Percentiles rank a stretch among this genome's conserved stretches.
Evolutionary conservation across 2,797 vertebrate genomes (phyloP).

Genomic region (Microcaecilia unicolor): DNA sequence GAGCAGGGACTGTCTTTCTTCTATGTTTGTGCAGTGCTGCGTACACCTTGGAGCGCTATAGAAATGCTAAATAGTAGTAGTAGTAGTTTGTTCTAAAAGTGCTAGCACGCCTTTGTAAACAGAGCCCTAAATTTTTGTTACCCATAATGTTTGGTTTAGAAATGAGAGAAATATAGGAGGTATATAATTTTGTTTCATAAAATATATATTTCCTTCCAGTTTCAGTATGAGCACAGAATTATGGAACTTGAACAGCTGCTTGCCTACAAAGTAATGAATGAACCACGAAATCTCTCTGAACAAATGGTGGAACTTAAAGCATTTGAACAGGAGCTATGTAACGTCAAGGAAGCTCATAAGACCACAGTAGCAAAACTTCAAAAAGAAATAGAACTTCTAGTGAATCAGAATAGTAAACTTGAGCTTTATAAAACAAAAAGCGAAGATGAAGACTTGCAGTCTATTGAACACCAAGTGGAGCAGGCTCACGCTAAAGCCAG

Average conservation of each 20-base stretch:
- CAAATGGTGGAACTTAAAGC: constrained; percentile 15
- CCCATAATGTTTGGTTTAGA: no score
- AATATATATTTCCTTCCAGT: constrained; percentile 55
- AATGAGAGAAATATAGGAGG: no score
- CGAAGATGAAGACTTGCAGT: constrained; percentile 30
- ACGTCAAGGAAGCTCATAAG: constrained; percentile 45
- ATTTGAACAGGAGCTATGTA: constrained; percentile 57
- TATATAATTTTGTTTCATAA: no score
- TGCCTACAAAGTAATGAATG: constrained; percentile 36
- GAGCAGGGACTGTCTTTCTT: no score
- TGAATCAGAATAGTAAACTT: constrained; percentile 55
- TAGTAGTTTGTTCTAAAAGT: no score
- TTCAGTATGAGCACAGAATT: constrained; percentile 80
- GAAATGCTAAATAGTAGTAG: no score
- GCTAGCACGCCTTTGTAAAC: no score
- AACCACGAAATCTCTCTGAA: constrained; percentile 16
- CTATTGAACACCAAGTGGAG: constrained; percentile 47
- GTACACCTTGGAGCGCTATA: no score
- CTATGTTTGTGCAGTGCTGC: no score
- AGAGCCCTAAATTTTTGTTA: no score
- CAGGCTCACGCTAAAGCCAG: constrained; percentile 49
- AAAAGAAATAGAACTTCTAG: constrained; percentile 59
- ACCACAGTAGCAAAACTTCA: constrained; percentile 52
- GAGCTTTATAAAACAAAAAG: constrained; percentile 30
- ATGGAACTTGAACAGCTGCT: constrained; percentile 70